Evolutionary conservation across 2,797 vertebrate species (phyloP), one percentile per base, ranked within the genome.

Genomic region (Gadopsis marmoratus): DNA sequence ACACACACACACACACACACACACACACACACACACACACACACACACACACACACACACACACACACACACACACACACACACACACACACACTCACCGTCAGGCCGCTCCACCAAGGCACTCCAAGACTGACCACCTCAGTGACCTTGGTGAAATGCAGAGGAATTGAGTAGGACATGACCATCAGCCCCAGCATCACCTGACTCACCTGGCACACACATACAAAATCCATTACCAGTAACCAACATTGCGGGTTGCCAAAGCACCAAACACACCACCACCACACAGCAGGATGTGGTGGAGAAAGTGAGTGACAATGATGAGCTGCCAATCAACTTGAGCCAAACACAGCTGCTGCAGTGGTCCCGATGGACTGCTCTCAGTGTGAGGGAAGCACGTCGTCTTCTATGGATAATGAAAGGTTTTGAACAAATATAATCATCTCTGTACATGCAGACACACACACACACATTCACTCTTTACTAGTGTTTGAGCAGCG

Each of bases 21-120:
- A 3, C 35, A 7, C 13, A 6, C 5, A 16, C 13, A 13, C 43
- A 16, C 14, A 7, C 35, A 35, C 11, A 64, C 45, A 13, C 43
- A 16, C 14, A 7, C 35, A 7, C 11, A 64, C 45, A 19, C 35
- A 53, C 23, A 50, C 31, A 65, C 56, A 11, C 3, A 60, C 13
- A 55, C 0, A 73, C 17, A 77, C 33, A 39, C 9, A 62, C 41
- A 17, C 39, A 55, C 29, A 59, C 35, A 63, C 59, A 14, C 4
- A 59, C 17, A 59, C 0, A 76, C 23, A 78, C 4, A 64, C 29
- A 67, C 19, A 72, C 84, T 94, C 79, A 95, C 95, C 74, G 64
- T 76, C 50, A 94, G 17, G 33, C 94, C 92, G 3, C 93, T 95
- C 95, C 95, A 95, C 94, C 94, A 95, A 0, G 95, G 93, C 23